These are phyloP conservation scores for Mythimna ferrago DNA, from an alignment of 2,888 invertebrate species.

Conservation along the genomic window DNA sequence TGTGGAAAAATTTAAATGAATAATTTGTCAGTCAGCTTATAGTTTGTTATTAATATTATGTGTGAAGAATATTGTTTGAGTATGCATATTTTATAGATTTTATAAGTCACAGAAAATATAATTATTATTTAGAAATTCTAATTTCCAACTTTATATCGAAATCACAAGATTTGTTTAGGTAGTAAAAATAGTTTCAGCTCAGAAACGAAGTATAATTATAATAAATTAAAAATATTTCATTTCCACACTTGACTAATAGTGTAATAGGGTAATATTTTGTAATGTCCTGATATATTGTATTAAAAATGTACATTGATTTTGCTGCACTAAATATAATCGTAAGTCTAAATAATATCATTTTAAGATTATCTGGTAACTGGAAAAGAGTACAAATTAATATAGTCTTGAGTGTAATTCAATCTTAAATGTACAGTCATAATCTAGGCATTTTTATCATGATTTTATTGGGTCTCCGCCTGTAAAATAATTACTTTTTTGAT, in stretches of 20 bases:
- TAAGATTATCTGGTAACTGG: conserved; percentile 47
- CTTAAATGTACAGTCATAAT: conserved; percentile 12
- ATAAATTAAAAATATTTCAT: neutral
- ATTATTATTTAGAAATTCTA: conserved; percentile 7
- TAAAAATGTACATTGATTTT: too few relatives aligned
- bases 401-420: conserved; percentile 50
- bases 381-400: conserved; percentile 68
- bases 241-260: neutral
- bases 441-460: neutral
- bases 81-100: conserved; percentile 9
- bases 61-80: conserved; percentile 22
- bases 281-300: neutral
- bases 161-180: neutral
- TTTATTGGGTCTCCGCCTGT: conserved; percentile 1
- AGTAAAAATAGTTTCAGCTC: neutral
- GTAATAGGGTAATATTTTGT: conserved; percentile 2
- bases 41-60: conserved; percentile 34
- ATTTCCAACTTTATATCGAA: neutral
- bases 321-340: conserved; percentile 1
- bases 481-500: neutral
- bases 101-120: conserved; percentile 6
- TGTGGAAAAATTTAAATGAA: conserved; percentile 27
- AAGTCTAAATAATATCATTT: conserved; percentile 26
- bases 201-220: neutral
- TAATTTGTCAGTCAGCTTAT: conserved; percentile 26